Evolutionary conservation across 2,888 invertebrate species (phyloP), one percentile per base, ranked within the genome.

Genomic region (Ophion slaviceki): DNA sequence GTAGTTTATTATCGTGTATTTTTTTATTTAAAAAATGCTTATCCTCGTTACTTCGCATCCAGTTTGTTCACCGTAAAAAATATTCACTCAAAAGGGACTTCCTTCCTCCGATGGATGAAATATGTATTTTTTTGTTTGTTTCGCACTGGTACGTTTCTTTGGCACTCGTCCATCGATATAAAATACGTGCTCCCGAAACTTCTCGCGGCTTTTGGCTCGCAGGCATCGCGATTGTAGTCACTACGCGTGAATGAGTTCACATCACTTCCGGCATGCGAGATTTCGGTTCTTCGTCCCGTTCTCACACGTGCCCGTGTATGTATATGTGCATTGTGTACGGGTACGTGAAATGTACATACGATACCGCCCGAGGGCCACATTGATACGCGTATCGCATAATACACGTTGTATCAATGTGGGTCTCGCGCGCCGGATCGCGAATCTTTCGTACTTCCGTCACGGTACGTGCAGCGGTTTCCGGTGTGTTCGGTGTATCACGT

Each of bases 391-490:
- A 64, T 64, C 28, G 32, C 20, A 14, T 32, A 64, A 64, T 32
- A 64, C 32, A 62, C 62, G 62, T 17, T 53, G 14, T 74, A 67
- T 72, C 36, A 59, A 62, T 62, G 57, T 66, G 76, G 70, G 66
- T 64, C 32, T 32, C 71, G 77, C 62, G 70, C 64, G 74, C 67
- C 62, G 62, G 36, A 61, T 10, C 76, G 67, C 72, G 57, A 85
- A 78, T 84, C 85, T 89, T 87, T 88, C 75, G 85, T 80, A 91
- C 91, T 93, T 93, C 92, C 93, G 92, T 90, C 89, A 83, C 89
- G 89, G 87, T 88, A 89, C 91, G 92, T 93, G 93, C 53, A 53
- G 53, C 88, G 92, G 92, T 92, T 92, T 93, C 93, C 93, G 92
- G 92, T 90, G 81, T 80, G 47, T 59, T 82, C 86, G 40, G 40